Percentiles rank a stretch among this genome's conserved stretches.
Evolutionary conservation across 2,888 invertebrate genomes (phyloP).

Genomic region (Epistrophella euchroma): DNA sequence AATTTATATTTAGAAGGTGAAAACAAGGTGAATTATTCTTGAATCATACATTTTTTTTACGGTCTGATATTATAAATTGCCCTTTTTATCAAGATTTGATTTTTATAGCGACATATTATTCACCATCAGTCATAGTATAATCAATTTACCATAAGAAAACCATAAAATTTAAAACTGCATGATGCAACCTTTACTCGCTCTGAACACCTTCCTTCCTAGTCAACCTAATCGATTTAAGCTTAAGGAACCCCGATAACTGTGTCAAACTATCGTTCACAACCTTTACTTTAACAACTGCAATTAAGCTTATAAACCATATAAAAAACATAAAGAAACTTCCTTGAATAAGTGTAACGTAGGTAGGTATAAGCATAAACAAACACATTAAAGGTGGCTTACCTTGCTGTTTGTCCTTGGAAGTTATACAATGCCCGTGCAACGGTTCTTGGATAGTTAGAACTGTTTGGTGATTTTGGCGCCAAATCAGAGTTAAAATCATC

Average conservation of each 20-base stretch:
- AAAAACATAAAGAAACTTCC: constrained; percentile 7
- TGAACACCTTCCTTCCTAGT: background rate
- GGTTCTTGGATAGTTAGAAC: constrained; percentile 85
- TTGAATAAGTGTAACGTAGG: constrained; percentile 1
- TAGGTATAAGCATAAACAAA: background rate
- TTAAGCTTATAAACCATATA: constrained; percentile 20
- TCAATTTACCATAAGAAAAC: background rate
- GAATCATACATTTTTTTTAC: background rate
- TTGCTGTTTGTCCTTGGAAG: constrained; percentile 91
- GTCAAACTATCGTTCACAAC: constrained; percentile 19
- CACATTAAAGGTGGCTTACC: constrained; percentile 82
- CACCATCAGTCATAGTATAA: background rate
- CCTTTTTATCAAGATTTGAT: background rate
- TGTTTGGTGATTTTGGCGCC: constrained; percentile 83
- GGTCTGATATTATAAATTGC: background rate
- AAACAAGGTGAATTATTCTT: constrained; percentile 1
- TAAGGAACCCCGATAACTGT: constrained; percentile 15
- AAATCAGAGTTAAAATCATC: constrained; percentile 92
- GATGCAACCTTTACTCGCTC: background rate
- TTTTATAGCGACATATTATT: background rate
- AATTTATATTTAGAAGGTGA: constrained; percentile 23
- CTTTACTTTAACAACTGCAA: background rate
- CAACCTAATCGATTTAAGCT: constrained; percentile 24
- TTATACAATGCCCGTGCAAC: constrained; percentile 95
- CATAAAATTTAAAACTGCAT: background rate